phyloP scores from a whole-genome alignment of 2,113 vertebrate species.

The Gallinago paraguaiae region DNA sequence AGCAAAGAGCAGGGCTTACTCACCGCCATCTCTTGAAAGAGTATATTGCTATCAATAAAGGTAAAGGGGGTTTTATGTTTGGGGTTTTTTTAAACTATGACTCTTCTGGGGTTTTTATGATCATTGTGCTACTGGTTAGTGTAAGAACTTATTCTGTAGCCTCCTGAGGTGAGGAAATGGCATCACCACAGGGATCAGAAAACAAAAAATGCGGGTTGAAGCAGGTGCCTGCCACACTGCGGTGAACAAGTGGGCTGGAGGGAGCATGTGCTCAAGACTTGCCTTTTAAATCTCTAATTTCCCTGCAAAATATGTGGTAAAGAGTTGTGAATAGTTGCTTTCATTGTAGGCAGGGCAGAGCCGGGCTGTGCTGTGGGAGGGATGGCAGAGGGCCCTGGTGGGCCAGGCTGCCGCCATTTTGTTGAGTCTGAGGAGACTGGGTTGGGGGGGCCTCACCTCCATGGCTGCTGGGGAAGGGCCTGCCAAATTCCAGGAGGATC shows the following conservation, averaged over 20 bases:
- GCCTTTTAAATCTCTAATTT: not conserved
- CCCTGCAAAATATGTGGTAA: not conserved
- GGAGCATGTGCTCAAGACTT: not conserved
- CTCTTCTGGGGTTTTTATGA: not conserved
- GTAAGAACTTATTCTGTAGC: not conserved
- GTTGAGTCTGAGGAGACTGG: not conserved
- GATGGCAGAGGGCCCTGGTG: not conserved
- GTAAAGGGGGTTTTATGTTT: not conserved
- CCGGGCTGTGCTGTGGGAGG: rapidly evolving
- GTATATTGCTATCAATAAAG: rapidly evolving
- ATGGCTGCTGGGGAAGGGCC: not conserved
- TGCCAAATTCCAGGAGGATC: not conserved
- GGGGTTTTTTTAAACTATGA: not conserved
- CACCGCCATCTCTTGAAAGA: not conserved
- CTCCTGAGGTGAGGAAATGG: not conserved
- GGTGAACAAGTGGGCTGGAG: not conserved
- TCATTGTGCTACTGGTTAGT: not conserved
- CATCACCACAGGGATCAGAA: not conserved
- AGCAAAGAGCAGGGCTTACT: not conserved
- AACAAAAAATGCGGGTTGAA: not conserved
- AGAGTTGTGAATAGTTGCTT: not conserved
- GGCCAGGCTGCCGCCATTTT: not conserved
- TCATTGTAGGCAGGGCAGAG: not conserved
- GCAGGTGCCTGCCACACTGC: not conserved
- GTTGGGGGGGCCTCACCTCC: rapidly evolving